phyloP scores from a whole-genome alignment of 2,888 invertebrate species.

The Noctua comes region DNA sequence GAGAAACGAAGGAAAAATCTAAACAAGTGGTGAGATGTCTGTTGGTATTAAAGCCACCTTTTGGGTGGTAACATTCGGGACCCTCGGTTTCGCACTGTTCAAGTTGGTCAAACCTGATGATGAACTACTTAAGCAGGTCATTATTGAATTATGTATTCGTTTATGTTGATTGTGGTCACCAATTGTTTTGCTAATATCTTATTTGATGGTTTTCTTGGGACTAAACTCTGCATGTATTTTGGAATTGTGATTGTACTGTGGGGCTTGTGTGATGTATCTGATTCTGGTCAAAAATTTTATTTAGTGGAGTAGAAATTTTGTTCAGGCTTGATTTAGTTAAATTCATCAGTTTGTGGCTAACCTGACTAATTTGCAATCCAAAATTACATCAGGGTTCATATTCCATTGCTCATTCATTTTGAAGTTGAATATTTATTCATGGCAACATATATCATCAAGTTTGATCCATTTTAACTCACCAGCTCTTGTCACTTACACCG shows the following conservation, averaged over 20 bases:
- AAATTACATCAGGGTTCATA: conserved; percentile 42
- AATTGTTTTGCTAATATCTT: conserved; percentile 62
- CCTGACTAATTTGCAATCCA: not conserved
- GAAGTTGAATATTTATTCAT: conserved; percentile 29
- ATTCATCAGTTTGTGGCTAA: conserved; percentile 20
- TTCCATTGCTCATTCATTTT: conserved; percentile 45
- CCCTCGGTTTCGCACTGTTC: conserved; percentile 91
- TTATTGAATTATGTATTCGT: conserved; percentile 72
- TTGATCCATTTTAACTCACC: conserved; percentile 75
- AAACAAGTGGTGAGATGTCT: conserved; percentile 85
- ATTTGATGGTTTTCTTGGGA: conserved; percentile 56
- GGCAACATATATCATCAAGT: conserved; percentile 72
- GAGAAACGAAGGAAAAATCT: conserved; percentile 89
- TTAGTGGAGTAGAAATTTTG: conserved; percentile 6
- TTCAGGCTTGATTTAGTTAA: conserved; percentile 13
- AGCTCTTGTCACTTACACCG: conserved; percentile 10
- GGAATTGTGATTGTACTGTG: conserved; percentile 60
- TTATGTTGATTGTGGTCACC: conserved; percentile 73
- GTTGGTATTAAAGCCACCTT: conserved; percentile 88
- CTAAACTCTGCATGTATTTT: conserved; percentile 72
- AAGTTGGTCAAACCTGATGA: conserved; percentile 89
- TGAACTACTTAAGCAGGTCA: conserved; percentile 90
- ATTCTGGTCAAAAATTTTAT: conserved; percentile 5
- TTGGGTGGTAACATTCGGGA: conserved; percentile 91
- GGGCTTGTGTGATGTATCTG: conserved; percentile 39